Percentiles rank a stretch among this genome's conserved stretches.
Conservation (phyloP, 2,888 invertebrate genomes). For the Athalia cordata region DNA sequence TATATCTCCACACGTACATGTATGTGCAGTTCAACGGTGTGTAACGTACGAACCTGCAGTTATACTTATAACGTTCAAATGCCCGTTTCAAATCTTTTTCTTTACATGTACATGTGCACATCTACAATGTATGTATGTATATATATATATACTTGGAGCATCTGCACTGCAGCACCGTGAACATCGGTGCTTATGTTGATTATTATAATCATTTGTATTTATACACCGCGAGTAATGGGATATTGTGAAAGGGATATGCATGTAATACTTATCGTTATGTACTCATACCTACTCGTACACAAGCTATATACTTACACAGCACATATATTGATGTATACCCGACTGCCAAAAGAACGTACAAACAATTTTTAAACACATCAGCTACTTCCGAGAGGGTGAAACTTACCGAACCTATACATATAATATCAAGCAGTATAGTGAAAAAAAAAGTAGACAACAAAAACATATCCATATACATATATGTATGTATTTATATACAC, state of each 20-base stretch:
- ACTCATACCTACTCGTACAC: too few relatives aligned
- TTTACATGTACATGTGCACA: too few relatives aligned
- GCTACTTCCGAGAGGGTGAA: not conserved
- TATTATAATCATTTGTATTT: slow-evolving; percentile 63
- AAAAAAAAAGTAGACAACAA: too few relatives aligned
- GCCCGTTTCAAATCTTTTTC: slow-evolving; percentile 66
- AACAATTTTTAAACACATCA: too few relatives aligned
- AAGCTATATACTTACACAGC: not conserved
- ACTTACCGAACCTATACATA: not conserved
- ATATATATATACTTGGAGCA: not conserved
- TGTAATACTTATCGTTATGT: too few relatives aligned
- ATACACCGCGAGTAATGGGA: slow-evolving; percentile 40
- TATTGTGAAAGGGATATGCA: not conserved
- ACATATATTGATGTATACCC: too few relatives aligned
- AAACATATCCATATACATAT: too few relatives aligned
- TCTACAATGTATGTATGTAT: not conserved
- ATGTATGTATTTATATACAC: too few relatives aligned
- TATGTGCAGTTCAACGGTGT: too few relatives aligned
- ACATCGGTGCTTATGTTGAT: slow-evolving; percentile 61
- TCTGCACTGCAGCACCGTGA: not conserved
- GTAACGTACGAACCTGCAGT: too few relatives aligned
- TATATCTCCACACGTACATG: too few relatives aligned
- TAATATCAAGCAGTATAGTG: not conserved
- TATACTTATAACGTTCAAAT: slow-evolving; percentile 62
- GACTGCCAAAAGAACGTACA: too few relatives aligned